Percentiles rank a stretch among this genome's conserved stretches.
phyloP scores from a whole-genome alignment of 2,113 vertebrate genomes.

The Xiphorhynchus elegans region DNA sequence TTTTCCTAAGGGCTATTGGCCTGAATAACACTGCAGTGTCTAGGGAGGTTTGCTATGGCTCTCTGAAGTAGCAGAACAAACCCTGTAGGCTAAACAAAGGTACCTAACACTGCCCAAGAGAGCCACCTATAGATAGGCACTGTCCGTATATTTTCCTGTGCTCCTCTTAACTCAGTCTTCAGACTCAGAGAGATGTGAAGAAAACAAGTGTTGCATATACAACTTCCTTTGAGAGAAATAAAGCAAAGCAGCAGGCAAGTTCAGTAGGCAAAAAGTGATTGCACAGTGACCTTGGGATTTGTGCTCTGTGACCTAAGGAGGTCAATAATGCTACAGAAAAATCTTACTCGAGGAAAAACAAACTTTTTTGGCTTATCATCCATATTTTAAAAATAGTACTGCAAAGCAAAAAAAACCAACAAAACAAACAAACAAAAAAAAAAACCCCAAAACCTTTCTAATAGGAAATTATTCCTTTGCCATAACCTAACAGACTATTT shows the following conservation, averaged over 20 bases:
- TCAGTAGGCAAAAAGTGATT: conserved; percentile 22
- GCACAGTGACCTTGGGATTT: conserved; percentile 49
- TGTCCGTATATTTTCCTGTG: neutral
- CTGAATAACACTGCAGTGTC: neutral
- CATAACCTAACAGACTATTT: neutral
- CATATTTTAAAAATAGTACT: neutral
- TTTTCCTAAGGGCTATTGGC: conserved; percentile 2
- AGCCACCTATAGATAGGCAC: neutral
- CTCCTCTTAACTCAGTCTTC: neutral
- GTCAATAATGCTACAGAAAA: conserved; percentile 42
- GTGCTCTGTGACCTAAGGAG: conserved; percentile 31
- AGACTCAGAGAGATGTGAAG: neutral
- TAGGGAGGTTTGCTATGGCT: neutral
- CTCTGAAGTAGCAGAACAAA: neutral
- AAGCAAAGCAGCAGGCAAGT: conserved; percentile 7
- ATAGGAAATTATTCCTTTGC: neutral
- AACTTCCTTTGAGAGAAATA: conserved; percentile 16
- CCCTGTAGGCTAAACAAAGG: neutral
- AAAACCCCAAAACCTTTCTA: neutral
- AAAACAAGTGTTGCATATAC: neutral
- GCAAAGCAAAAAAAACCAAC: neutral
- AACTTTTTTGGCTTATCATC: neutral
- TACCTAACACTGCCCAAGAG: neutral
- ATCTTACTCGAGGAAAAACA: conserved; percentile 18
- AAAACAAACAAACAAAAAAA: neutral